These are phyloP conservation scores for Drosophila tropicalis DNA, from an alignment of 1,140 invertebrate genomes.

Conservation along the genomic window DNA sequence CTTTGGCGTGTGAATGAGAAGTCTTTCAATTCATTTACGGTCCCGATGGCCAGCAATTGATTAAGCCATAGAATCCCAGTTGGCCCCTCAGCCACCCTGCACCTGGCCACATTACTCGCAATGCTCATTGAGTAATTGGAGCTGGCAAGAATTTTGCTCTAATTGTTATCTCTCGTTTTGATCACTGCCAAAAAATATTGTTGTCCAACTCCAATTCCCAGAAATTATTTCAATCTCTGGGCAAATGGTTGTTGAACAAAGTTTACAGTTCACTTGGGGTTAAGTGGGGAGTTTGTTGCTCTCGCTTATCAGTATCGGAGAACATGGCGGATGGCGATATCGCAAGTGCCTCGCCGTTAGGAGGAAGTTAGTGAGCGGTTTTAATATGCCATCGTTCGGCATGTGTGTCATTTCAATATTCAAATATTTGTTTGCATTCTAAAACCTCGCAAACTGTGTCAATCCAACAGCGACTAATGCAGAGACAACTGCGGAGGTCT, in stretches of 20 bases:
- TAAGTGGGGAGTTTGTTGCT: conserved; percentile 60
- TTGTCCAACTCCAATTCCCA: conserved; percentile 43
- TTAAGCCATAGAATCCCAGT: conserved; percentile 38
- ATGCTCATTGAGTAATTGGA: conserved; percentile 64
- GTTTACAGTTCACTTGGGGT: conserved; percentile 35
- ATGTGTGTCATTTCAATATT: conserved; percentile 70
- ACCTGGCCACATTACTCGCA: neutral
- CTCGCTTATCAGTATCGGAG: conserved; percentile 47
- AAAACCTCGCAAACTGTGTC: conserved; percentile 56
- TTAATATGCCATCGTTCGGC: conserved; percentile 44
- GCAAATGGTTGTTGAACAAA: conserved; percentile 28
- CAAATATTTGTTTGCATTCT: conserved; percentile 69
- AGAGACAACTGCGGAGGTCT: conserved; percentile 18
- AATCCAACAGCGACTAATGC: conserved; percentile 52
- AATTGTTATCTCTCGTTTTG: conserved; percentile 62
- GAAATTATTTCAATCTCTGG: conserved; percentile 30
- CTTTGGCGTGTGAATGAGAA: conserved; percentile 59
- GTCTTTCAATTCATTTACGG: conserved; percentile 15
- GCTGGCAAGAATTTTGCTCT: conserved; percentile 45
- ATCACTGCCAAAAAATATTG: conserved; percentile 69
- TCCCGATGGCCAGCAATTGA: conserved; percentile 56
- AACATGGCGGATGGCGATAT: conserved; percentile 41
- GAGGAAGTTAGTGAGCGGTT: conserved; percentile 55
- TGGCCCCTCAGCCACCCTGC: neutral
- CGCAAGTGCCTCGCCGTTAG: conserved; percentile 44